A percentile compares a stretch with the other conserved stretches of the same genome.
These are phyloP conservation scores for Taenaris catops DNA, from an alignment of 2,888 invertebrate species.

Conservation along the genomic window DNA sequence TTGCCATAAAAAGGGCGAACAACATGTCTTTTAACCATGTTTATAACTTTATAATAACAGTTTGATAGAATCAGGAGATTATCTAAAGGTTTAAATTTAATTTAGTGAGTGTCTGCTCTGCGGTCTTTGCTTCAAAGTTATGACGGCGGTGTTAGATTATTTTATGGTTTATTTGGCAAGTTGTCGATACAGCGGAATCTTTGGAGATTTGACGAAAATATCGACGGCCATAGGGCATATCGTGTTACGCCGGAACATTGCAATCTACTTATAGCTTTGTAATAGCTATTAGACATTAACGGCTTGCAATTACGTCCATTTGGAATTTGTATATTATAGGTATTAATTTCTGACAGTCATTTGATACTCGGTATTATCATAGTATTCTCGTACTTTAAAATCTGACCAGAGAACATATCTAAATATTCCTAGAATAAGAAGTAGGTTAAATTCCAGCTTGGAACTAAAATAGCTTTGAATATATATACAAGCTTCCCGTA, in stretches of 20 bases:
- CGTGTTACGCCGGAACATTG: slow-evolving; percentile 48
- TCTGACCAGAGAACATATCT: no score
- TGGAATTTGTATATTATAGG: no score
- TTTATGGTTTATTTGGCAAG: slow-evolving; percentile 50
- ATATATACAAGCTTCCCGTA: no score
- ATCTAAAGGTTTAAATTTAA: slow-evolving; percentile 28
- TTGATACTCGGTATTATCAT: no score
- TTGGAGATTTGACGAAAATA: slow-evolving; percentile 45
- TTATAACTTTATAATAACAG: slow-evolving; percentile 49
- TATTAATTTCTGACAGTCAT: no score
- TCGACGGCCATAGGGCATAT: slow-evolving; percentile 53
- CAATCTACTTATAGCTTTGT: no score
- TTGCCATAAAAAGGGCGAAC: slow-evolving; percentile 49
- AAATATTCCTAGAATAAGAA: no score
- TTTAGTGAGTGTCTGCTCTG: slow-evolving; percentile 4
- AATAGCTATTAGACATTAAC: no score
- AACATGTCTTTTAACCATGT: slow-evolving; percentile 37
- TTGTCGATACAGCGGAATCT: slow-evolving; percentile 5
- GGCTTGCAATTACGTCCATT: no score
- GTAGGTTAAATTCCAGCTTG: no score
- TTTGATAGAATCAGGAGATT: slow-evolving; percentile 37
- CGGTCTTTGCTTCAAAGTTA: slow-evolving; percentile 22
- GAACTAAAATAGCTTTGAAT: no score
- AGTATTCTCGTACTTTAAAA: no score
- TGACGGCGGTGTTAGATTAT: slow-evolving; percentile 27